Conservation (phyloP, 1,140 invertebrate genomes). For the Heliothis subflexa region DNA sequence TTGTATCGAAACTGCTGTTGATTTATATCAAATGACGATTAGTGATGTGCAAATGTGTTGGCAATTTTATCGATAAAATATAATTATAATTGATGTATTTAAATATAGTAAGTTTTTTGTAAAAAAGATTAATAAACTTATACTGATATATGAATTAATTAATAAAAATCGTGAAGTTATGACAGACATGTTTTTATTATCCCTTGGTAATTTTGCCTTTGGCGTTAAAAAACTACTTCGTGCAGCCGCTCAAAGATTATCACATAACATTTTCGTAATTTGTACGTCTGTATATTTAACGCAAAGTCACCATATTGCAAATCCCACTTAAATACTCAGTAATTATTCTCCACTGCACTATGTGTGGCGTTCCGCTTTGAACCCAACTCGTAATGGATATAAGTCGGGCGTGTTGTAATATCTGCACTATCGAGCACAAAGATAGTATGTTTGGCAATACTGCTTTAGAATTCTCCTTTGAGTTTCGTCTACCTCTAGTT, state of each 20-base stretch:
- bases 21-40: not conserved
- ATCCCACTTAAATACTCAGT: not conserved
- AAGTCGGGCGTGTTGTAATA: not conserved
- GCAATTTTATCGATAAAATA: not conserved
- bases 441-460: conserved; percentile 21
- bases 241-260: too few relatives aligned
- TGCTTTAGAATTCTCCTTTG: conserved; percentile 16
- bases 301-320: not conserved
- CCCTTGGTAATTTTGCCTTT: too few relatives aligned
- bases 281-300: not conserved
- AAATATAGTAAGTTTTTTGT: not conserved
- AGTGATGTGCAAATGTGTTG: conserved; percentile 1
- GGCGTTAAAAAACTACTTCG: too few relatives aligned
- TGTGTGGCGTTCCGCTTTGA: conserved; percentile 3
- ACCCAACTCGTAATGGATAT: not conserved
- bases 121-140: not conserved
- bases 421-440: conserved; percentile 17
- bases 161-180: too few relatives aligned
- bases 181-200: too few relatives aligned
- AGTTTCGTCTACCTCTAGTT: conserved; percentile 7
- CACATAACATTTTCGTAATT: too few relatives aligned
- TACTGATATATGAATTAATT: too few relatives aligned
- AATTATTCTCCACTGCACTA: not conserved
- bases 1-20: conserved; percentile 10
- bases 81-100: not conserved